phyloP scores from a whole-genome alignment of 1,140 invertebrate species.

The Rhyzopertha dominica region DNA sequence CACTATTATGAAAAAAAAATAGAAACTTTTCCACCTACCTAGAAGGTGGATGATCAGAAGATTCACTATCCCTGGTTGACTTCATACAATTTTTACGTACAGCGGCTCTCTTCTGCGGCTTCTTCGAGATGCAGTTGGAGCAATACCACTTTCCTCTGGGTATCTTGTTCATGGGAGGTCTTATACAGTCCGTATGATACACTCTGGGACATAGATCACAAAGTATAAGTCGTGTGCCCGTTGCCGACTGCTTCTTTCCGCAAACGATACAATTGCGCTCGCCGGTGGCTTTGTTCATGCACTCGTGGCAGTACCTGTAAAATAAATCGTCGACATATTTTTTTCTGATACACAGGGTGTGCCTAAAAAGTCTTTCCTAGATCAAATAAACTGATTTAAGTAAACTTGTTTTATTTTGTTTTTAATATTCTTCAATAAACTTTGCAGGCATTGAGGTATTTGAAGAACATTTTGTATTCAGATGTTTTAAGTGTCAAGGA shows the following conservation, averaged over 20 bases:
- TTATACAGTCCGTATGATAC: conserved; percentile 89
- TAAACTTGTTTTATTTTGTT: no score
- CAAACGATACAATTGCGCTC: conserved; percentile 85
- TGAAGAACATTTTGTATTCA: no score
- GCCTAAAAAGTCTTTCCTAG: no score
- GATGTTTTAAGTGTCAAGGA: no score
- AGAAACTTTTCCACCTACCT: conserved; percentile 47
- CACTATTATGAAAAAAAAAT: no score
- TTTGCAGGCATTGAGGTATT: no score
- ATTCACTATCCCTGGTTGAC: conserved; percentile 50
- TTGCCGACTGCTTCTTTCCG: conserved; percentile 61
- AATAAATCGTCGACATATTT: no score
- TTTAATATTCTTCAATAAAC: no score
- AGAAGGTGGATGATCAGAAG: conserved; percentile 54
- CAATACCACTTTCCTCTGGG: conserved; percentile 86
- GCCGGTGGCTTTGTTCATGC: conserved; percentile 91
- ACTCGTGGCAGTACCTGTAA: conserved; percentile 95
- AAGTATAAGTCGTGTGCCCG: conserved; percentile 67
- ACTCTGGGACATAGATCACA: conserved; percentile 87
- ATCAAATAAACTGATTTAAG: no score
- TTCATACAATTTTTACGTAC: conserved; percentile 31
- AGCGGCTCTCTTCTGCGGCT: conserved; percentile 62
- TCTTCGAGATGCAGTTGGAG: conserved; percentile 71
- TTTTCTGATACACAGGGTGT: no score
- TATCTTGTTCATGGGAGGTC: conserved; percentile 78